Base-by-base conservation (phyloP, 2,797 vertebrate species). In the Coreius guichenoti region DNA sequence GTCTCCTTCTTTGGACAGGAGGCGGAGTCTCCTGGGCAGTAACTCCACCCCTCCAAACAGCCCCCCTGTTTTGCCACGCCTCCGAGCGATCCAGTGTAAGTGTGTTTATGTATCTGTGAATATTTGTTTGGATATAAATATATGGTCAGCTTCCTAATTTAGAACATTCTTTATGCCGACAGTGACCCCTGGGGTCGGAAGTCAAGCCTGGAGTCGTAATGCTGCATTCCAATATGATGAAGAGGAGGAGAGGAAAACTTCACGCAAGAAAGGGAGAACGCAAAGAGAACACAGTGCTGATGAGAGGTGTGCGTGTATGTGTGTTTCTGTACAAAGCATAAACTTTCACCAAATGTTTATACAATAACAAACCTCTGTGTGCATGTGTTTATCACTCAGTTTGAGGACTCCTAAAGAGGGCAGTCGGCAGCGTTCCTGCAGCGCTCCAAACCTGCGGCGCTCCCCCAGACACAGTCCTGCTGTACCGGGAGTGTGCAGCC, bases 61-160 rank as follows among this genome's bases (percentile, higher is more conserved):
- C 88, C 98, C 98, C 17, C 97, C 95, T 7, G 95, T 99, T 88
- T 96, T 98, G 90, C 97, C 97, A 51, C 97, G 98, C 81, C 97
- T 99, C 83, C 94, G 98, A 91, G 98, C 98, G 92, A 99, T 99
- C 93, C 98, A 99, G 88, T 94, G 98, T 99, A 93, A 96, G 96
- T 88, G 33, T 61, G 65, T 54, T 74, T 69, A 56, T 61, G 39
- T 8, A n/a, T 39, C 23, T 43, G 39, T 77, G 21, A 33, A 56
- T 39, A 29, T 86, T 54, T 65, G 4, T 31, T 73, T 69, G 31
- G 8, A 29, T 33, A 8, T n/a, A 39, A 43, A 43, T 49, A 68
- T 39, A 31, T 8, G 6, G n/a, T n/a, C 19, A 17, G 31, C 5
- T n/a, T 58, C 17, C 14, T 77, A 77, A 77, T 43, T 56, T 29